Conservation (phyloP, 92 coral and sea anemone species). For the Epizoanthus rinbou region DNA sequence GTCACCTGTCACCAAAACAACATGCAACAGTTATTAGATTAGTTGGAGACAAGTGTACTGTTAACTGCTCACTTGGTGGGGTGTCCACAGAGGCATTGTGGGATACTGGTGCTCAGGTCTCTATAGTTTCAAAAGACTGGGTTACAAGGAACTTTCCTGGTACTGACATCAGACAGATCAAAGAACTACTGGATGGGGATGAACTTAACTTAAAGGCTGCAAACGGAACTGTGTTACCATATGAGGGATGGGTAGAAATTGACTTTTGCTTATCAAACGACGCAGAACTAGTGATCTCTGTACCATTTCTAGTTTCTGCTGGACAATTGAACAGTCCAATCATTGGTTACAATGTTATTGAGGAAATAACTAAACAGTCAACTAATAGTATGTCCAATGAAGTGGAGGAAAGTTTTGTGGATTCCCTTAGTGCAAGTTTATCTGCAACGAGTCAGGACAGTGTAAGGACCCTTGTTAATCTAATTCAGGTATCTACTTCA, state of each 20-base stretch:
- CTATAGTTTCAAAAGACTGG: conserved; percentile 18
- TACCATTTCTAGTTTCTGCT: conserved; percentile 63
- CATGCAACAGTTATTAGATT: conserved; percentile 20
- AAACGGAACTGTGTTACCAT: conserved; percentile 51
- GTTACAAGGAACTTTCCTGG: conserved; percentile 24
- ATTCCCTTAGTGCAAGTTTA: conserved; percentile 50
- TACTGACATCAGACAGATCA: conserved; percentile 31
- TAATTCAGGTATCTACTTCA: conserved; percentile 28
- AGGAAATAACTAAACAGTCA: conserved; percentile 52
- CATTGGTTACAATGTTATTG: conserved; percentile 70
- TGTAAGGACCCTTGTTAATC: conserved; percentile 45
- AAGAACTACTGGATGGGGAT: conserved; percentile 43
- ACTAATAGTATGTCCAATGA: not conserved
- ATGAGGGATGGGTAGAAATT: conserved; percentile 56
- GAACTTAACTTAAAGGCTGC: conserved; percentile 47
- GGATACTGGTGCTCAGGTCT: conserved; percentile 30
- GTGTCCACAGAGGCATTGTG: conserved; percentile 26
- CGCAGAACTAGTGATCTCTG: conserved; percentile 35
- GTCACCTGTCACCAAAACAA: conserved; percentile 29
- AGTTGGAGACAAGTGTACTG: conserved; percentile 15
- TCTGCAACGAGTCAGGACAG: conserved; percentile 34
- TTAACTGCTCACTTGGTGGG: conserved; percentile 12
- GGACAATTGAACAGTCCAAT: conserved; percentile 56
- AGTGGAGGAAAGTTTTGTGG: conserved; percentile 34
- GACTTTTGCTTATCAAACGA: conserved; percentile 49